These are phyloP conservation scores for Andrena bucephala DNA, from an alignment of 2,888 invertebrate genomes.

Conservation along the genomic window DNA sequence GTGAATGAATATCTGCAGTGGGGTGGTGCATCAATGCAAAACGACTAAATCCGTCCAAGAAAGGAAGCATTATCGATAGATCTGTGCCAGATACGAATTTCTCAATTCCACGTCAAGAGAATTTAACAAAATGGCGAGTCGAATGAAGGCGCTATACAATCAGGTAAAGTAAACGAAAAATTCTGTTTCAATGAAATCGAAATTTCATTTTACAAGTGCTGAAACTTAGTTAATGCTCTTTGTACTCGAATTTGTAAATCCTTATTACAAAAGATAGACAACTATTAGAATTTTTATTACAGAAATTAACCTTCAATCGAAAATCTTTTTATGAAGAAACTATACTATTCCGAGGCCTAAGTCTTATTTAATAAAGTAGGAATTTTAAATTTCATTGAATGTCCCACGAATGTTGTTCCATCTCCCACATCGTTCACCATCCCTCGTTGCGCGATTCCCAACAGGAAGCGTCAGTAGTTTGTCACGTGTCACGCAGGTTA, in stretches of 20 bases:
- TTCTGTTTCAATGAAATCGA: not conserved
- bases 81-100: not conserved
- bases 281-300: no score
- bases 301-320: no score
- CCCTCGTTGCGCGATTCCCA: not conserved
- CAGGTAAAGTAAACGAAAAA: conserved; percentile 66
- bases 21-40: conserved; percentile 4
- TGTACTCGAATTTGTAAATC: no score
- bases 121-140: conserved; percentile 72
- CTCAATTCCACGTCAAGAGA: not conserved
- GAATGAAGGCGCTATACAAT: conserved; percentile 78
- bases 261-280: no score
- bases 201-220: not conserved
- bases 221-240: no score
- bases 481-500: conserved; percentile 82
- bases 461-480: not conserved
- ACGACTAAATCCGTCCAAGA: not conserved
- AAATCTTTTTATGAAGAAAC: no score
- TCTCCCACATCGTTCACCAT: not conserved
- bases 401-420: not conserved
- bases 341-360: no score
- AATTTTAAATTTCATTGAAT: no score
- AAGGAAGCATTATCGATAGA: not conserved
- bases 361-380: no score
- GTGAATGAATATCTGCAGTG: conserved; percentile 3